Evolutionary conservation across 2,797 vertebrate species (phyloP).

Genomic region (Morus bassanus): DNA sequence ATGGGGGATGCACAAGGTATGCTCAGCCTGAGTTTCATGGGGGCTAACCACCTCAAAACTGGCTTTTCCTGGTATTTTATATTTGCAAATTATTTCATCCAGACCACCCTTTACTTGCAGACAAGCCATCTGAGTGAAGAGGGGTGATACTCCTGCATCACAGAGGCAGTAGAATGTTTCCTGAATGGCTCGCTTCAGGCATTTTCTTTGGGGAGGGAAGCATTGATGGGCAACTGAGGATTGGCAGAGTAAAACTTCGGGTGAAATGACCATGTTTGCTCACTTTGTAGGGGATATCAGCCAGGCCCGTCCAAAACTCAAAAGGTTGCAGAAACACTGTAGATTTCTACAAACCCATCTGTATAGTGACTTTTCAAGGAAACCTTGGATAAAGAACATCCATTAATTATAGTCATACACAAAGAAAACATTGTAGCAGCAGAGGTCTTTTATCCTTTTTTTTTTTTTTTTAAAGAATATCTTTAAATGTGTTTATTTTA

Average conservation of each 20-base stretch:
- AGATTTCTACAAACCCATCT: background rate
- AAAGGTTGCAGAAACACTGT: background rate
- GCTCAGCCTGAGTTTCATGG: background rate
- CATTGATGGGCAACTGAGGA: background rate
- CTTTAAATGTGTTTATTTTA: background rate
- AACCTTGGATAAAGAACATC: background rate
- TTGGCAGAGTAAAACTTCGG: background rate
- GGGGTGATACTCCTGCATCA: accelerated
- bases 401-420: background rate
- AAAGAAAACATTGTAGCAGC: background rate
- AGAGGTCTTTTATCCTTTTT: background rate
- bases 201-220: background rate
- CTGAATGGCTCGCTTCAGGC: background rate
- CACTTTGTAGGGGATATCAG: background rate
- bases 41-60: accelerated
- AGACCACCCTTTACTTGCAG: background rate
- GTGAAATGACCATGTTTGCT: background rate
- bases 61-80: background rate
- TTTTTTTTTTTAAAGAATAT: background rate
- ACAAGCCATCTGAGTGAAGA: background rate
- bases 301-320: background rate
- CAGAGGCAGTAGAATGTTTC: background rate
- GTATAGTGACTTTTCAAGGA: background rate
- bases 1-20: background rate
- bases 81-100: background rate